These are phyloP conservation scores for Drosophila sucinea DNA, from an alignment of 1,140 invertebrate genomes.

Conservation along the genomic window DNA sequence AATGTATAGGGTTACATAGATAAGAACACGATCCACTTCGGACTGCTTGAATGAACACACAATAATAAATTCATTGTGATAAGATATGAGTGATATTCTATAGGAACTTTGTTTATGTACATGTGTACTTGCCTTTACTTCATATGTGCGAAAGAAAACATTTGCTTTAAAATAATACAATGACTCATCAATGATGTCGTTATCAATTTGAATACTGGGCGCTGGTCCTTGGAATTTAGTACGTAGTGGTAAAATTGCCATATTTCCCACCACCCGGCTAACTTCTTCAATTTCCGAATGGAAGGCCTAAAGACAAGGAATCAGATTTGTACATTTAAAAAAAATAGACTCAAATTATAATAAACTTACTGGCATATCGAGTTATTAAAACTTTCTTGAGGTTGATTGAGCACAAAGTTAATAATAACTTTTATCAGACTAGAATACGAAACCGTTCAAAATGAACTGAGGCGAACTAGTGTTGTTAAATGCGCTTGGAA, in stretches of 20 bases:
- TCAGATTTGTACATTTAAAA: background rate
- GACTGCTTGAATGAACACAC: constrained; percentile 85
- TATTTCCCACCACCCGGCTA: constrained; percentile 92
- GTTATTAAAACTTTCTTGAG: background rate
- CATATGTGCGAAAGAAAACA: constrained; percentile 99
- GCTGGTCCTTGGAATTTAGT: constrained; percentile 94
- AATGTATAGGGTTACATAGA: constrained; percentile 99
- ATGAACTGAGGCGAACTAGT: constrained; percentile 4
- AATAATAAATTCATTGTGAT: constrained; percentile 64
- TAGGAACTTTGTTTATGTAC: background rate
- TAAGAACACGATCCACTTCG: constrained; percentile 97
- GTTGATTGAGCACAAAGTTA: background rate
- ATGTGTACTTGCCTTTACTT: constrained; percentile 91
- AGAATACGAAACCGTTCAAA: background rate
- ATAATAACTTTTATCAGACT: background rate
- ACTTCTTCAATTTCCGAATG: constrained; percentile 94
- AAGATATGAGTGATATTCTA: constrained; percentile 22
- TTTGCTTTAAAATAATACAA: constrained; percentile 99
- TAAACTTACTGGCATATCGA: background rate
- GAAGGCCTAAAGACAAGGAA: constrained; percentile 88
- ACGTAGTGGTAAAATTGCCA: constrained; percentile 95
- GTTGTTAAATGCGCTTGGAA: background rate
- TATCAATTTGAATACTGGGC: constrained; percentile 87
- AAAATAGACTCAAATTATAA: background rate
- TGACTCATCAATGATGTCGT: constrained; percentile 99